Evolutionary conservation across 2,113 vertebrate species (phyloP), one percentile per base, ranked within the genome.

Genomic region (Sinocyclocheilus maitianheensis): DNA sequence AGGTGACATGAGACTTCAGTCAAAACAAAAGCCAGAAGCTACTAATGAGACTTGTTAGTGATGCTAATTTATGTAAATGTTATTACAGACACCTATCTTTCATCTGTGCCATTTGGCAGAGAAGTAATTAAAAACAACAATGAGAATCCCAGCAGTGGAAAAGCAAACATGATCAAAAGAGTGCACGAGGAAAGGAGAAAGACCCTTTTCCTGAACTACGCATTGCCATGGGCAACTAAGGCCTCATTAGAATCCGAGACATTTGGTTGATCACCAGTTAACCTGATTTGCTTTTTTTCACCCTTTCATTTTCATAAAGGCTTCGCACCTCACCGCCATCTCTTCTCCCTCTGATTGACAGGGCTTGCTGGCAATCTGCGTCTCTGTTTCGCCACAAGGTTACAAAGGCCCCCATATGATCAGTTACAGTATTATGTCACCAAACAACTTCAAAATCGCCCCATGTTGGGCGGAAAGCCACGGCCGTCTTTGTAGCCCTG

Each of bases 51-150:
- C 96, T 97, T 95, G 96, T 98, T 97, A 98, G 96, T 90, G 95
- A 98, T 99, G 97, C 96, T 98, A 98, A 99, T 99, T 96, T 98
- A 99, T 99, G 97, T 96, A 98, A 97, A 99, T 98, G 94, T 96
- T 97, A 99, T 98, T 98, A 97, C 96, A 95, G 96, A 97, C 96
- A 98, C 97, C 97, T 98, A 98, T 98, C 97, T 97, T 97, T 99
- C 97, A 97, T 98, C 96, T 96, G 94, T 95, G 95, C 95, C 96
- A 96, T 98, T 98, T 97, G 96, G 95, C 96, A 95, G 96, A 96
- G 95, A 96, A 96, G 96, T 97, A 98, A 99, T 99, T 99, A 98
- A 97, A 97, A 97, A 95, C 97, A 97, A 97, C 96, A 97, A 97
- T 97, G 96, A 96, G 95, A 93, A 96, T 96, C 96, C 95, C 94